phyloP scores from a whole-genome alignment of 2,888 invertebrate genomes.

The Agrilus cyanescens region DNA sequence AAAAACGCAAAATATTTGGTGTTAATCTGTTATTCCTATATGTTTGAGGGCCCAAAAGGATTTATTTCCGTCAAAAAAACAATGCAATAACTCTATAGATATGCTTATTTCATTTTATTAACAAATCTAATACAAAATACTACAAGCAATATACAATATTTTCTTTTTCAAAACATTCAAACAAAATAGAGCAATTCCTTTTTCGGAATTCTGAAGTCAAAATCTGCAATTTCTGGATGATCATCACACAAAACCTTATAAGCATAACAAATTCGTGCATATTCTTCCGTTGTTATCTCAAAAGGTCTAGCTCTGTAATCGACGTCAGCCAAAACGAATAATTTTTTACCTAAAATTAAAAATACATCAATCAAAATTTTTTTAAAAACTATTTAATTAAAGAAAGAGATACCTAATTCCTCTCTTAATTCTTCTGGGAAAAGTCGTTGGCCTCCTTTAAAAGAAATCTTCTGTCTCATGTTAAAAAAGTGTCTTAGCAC shows the following conservation, averaged over 20 bases:
- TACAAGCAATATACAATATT: too few species aligned
- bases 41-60: too few species aligned
- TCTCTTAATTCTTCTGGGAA: conserved; percentile 61
- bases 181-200: conserved; percentile 6
- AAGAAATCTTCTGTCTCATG: conserved; percentile 75
- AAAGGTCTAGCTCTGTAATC: conserved; percentile 57
- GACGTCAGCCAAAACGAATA: conserved; percentile 62
- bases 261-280: conserved; percentile 61
- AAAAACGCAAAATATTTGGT: too few species aligned
- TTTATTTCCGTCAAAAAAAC: too few species aligned
- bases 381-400: neutral
- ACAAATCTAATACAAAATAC: too few species aligned
- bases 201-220: conserved; percentile 53
- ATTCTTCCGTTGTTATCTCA: conserved; percentile 67
- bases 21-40: too few species aligned
- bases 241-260: conserved; percentile 61
- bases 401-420: conserved; percentile 40
- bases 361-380: too few species aligned
- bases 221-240: conserved; percentile 52
- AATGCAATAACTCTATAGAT: too few species aligned
- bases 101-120: too few species aligned
- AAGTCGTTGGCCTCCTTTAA: conserved; percentile 55
- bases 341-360: conserved; percentile 29
- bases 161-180: too few species aligned
- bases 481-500: conserved; percentile 77